These are phyloP conservation scores for Hermaeophaga mercurialis DNA, from an alignment of 2,888 invertebrate species.

Conservation along the genomic window DNA sequence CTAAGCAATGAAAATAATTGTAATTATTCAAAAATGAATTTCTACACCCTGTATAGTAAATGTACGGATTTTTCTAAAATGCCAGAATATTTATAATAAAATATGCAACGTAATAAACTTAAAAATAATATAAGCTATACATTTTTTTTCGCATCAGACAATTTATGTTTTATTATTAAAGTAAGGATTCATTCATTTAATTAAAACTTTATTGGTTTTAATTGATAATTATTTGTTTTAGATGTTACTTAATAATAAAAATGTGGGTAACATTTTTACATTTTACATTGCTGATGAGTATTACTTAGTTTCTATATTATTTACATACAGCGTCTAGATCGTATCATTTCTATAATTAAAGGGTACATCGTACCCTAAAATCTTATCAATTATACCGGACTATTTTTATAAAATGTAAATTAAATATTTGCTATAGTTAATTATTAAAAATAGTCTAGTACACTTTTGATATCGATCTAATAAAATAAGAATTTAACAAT, in stretches of 20 bases:
- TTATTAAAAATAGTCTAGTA: background rate
- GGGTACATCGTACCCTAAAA: background rate
- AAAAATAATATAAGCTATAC: too few relatives aligned
- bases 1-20: too few relatives aligned
- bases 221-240: too few relatives aligned
- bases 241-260: background rate
- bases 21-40: too few relatives aligned
- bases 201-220: too few relatives aligned
- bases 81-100: too few relatives aligned
- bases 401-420: background rate
- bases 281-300: background rate
- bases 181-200: too few relatives aligned
- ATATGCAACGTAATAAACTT: too few relatives aligned
- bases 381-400: background rate
- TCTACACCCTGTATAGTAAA: too few relatives aligned
- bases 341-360: conserved; percentile 2
- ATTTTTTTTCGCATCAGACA: too few relatives aligned
- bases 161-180: too few relatives aligned
- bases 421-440: background rate
- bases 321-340: conserved; percentile 8
- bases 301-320: conserved; percentile 11
- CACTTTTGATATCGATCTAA: background rate
- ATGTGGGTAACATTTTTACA: background rate
- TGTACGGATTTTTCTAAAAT: too few relatives aligned
- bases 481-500: background rate